Evolutionary conservation across 2,797 vertebrate genomes (phyloP).

Genomic region (Enteromius fasciolatus): DNA sequence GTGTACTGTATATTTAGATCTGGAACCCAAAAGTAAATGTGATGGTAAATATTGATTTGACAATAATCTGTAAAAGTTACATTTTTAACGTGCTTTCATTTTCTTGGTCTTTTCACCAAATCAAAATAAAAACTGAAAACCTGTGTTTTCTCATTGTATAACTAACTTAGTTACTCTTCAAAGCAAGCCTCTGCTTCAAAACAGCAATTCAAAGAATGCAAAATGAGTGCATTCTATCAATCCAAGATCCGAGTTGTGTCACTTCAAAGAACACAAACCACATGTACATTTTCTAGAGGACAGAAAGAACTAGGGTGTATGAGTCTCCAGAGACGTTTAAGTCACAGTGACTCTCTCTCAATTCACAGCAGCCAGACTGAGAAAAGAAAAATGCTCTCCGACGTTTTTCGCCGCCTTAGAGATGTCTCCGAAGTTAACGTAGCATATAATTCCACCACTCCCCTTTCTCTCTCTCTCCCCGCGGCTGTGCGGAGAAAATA

Average conservation of each 20-base stretch:
- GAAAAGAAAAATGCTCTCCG: conserved; percentile 57
- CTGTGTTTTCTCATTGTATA: conserved; percentile 1
- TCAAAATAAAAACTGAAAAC: conserved; percentile 3
- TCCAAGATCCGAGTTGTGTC: conserved; percentile 21
- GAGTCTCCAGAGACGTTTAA: conserved; percentile 55
- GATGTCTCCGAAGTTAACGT: conserved; percentile 75
- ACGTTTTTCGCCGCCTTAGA: conserved; percentile 67
- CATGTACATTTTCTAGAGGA: conserved; percentile 51
- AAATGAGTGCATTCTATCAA: conserved; percentile 19
- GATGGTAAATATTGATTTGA: conserved; percentile 56
- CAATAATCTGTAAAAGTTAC: conserved; percentile 46
- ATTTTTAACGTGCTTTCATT: neutral
- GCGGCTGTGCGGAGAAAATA: conserved; percentile 71
- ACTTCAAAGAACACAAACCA: conserved; percentile 44
- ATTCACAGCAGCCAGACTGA: conserved; percentile 56
- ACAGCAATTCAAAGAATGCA: conserved; percentile 2
- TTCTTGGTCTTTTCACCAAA: neutral
- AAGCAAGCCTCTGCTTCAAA: conserved; percentile 15
- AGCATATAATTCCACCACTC: conserved; percentile 74
- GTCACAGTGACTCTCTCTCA: conserved; percentile 53
- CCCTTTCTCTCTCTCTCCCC: conserved; percentile 61
- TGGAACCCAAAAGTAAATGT: conserved; percentile 55
- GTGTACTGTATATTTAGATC: conserved; percentile 52
- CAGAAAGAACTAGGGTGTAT: conserved; percentile 45
- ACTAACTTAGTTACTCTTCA: conserved; percentile 15